phyloP scores from a whole-genome alignment of 1,140 invertebrate genomes.

The Drosophila parvula region DNA sequence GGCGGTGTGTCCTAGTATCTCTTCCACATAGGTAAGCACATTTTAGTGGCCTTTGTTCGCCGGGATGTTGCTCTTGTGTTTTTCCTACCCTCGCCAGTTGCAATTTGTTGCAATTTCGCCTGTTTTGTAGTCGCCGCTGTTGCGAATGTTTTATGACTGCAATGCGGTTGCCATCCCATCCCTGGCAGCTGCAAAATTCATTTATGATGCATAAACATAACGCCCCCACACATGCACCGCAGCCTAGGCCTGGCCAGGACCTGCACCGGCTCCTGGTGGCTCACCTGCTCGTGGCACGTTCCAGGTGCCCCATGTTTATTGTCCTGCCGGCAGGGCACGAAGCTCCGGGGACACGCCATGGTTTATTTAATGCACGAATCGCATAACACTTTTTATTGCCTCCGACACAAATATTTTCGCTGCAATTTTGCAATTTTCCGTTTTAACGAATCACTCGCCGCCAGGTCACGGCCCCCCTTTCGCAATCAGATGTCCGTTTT shows the following conservation, averaged over 20 bases:
- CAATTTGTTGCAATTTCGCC: constrained; percentile 71
- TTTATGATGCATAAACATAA: constrained; percentile 81
- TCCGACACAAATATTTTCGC: constrained; percentile 53
- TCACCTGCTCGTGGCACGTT: constrained; percentile 23
- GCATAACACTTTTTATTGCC: constrained; percentile 66
- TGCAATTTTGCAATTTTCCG: constrained; percentile 42
- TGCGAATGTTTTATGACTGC: constrained; percentile 75
- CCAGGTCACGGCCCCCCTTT: constrained; percentile 1
- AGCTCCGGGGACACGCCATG: constrained; percentile 23
- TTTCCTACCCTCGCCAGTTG: constrained; percentile 43
- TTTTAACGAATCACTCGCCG: constrained; percentile 38
- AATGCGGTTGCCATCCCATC: constrained; percentile 38
- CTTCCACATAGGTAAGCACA: constrained; percentile 71
- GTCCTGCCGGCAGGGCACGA: constrained; percentile 43
- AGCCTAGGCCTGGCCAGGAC: constrained; percentile 23
- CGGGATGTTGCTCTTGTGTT: constrained; percentile 41
- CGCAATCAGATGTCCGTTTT: constrained; percentile 33
- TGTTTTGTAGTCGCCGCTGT: constrained; percentile 59
- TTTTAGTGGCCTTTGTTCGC: constrained; percentile 48
- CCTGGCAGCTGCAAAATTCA: constrained; percentile 59
- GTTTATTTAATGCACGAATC: constrained; percentile 56
- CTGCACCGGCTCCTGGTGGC: neutral
- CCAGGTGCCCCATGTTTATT: constrained; percentile 65
- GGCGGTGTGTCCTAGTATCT: constrained; percentile 22
- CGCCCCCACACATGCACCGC: constrained; percentile 27